Evolutionary conservation across 2,797 vertebrate genomes (phyloP).

Genomic region (Intellagama lesueurii): DNA sequence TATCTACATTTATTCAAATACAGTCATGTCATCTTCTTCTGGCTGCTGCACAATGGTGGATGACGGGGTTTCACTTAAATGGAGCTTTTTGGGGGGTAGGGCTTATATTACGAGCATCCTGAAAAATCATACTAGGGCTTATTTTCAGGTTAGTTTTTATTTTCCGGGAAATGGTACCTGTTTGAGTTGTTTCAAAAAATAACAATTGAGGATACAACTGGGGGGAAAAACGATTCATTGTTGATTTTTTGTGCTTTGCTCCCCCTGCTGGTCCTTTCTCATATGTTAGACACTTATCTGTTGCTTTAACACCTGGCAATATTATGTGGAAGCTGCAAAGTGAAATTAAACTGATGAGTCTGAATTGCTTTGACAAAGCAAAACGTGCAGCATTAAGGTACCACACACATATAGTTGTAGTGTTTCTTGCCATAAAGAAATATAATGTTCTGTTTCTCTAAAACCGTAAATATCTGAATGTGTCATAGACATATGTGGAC

Average conservation of each 20-base stretch:
- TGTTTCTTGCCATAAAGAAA: neutral
- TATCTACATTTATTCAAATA: too few relatives aligned
- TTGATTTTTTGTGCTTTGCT: constrained; percentile 26
- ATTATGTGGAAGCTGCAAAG: neutral
- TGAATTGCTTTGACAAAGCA: rapidly evolving
- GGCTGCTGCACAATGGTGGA: too few relatives aligned
- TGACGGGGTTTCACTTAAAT: too few relatives aligned
- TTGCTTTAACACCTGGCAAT: neutral
- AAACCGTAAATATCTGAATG: neutral
- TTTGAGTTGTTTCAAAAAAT: neutral
- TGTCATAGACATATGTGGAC: neutral
- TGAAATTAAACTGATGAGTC: neutral
- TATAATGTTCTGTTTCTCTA: neutral
- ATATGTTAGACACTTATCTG: neutral
- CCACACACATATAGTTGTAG: neutral
- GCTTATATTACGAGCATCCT: too few relatives aligned
- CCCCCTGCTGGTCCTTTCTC: constrained; percentile 66
- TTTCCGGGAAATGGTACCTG: too few relatives aligned
- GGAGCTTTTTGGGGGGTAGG: too few relatives aligned
- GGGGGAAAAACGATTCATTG: rapidly evolving
- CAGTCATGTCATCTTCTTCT: too few relatives aligned
- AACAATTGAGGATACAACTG: neutral
- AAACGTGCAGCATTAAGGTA: neutral
- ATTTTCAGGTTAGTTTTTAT: too few relatives aligned
- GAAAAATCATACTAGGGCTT: too few relatives aligned